Percentiles rank a stretch among this genome's conserved stretches.
Conservation (phyloP, 2,888 invertebrate genomes). For the Nephrotoma appendiculata region DNA sequence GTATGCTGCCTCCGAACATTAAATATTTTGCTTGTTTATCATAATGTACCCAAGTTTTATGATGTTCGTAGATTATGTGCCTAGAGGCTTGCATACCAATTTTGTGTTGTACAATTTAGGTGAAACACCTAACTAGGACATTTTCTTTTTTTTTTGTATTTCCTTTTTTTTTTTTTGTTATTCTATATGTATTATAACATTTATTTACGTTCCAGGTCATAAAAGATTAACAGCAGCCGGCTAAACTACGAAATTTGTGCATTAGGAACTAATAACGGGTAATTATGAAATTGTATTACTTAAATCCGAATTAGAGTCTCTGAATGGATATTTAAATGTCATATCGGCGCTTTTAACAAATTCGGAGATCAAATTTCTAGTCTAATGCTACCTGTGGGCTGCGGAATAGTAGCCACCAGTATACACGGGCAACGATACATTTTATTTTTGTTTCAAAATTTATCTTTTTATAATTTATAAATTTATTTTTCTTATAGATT, state of each 20-base stretch:
- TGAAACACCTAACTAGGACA: not conserved
- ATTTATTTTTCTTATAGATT: not conserved
- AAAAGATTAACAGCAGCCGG: no score
- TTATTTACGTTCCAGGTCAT: no score
- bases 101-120: not conserved
- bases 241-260: no score
- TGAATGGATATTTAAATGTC: not conserved
- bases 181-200: no score
- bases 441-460: not conserved
- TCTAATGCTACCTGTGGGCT: not conserved
- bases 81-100: not conserved
- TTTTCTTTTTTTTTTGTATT: not conserved
- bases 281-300: not conserved
- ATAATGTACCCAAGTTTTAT: not conserved
- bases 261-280: not conserved
- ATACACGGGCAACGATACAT: not conserved
- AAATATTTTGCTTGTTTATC: not conserved
- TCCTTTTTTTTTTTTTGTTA: not conserved
- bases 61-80: not conserved
- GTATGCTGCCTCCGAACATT: not conserved
- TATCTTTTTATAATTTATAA: not conserved
- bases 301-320: not conserved
- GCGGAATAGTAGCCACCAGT: not conserved
- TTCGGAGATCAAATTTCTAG: not conserved
- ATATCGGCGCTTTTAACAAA: constrained; percentile 2